These are phyloP conservation scores for Chloroceryle aenea DNA, from an alignment of 2,113 vertebrate species.

Conservation along the genomic window DNA sequence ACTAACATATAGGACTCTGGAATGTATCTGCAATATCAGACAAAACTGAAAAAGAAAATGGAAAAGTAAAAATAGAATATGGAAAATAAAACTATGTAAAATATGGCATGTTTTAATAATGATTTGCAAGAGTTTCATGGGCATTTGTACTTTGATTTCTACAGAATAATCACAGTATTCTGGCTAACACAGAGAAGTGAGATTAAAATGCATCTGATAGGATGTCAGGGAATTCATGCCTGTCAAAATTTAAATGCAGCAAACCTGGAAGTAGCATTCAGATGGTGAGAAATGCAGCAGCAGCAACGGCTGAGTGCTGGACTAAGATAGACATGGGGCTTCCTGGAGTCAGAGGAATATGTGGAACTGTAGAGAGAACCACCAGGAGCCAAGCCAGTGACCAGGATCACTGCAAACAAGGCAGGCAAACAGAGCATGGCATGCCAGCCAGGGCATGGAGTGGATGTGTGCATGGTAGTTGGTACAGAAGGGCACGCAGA, in stretches of 20 bases:
- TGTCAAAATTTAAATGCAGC: background rate
- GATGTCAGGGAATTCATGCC: background rate
- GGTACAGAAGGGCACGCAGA: too few relatives aligned
- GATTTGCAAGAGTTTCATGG: background rate
- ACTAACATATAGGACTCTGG: background rate
- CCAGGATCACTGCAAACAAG: too few relatives aligned
- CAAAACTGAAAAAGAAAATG: background rate
- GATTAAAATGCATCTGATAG: background rate
- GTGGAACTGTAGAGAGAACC: too few relatives aligned
- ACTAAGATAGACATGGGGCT: too few relatives aligned
- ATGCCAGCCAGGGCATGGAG: too few relatives aligned
- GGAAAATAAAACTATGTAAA: background rate
- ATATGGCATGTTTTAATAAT: background rate
- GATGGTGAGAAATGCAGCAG: too few relatives aligned
- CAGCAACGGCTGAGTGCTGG: too few relatives aligned
- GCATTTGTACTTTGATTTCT: background rate
- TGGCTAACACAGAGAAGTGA: background rate
- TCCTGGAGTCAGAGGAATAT: too few relatives aligned
- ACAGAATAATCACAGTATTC: background rate
- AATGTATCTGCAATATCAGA: background rate
- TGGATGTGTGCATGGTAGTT: too few relatives aligned
- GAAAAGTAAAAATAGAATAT: background rate
- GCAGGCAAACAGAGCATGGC: too few relatives aligned
- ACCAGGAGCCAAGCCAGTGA: too few relatives aligned
- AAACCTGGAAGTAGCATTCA: too few relatives aligned